A percentile compares a stretch with the other conserved stretches of the same genome.
These are phyloP conservation scores for Dromococcyx pavoninus DNA, from an alignment of 2,797 vertebrate genomes.

Conservation along the genomic window DNA sequence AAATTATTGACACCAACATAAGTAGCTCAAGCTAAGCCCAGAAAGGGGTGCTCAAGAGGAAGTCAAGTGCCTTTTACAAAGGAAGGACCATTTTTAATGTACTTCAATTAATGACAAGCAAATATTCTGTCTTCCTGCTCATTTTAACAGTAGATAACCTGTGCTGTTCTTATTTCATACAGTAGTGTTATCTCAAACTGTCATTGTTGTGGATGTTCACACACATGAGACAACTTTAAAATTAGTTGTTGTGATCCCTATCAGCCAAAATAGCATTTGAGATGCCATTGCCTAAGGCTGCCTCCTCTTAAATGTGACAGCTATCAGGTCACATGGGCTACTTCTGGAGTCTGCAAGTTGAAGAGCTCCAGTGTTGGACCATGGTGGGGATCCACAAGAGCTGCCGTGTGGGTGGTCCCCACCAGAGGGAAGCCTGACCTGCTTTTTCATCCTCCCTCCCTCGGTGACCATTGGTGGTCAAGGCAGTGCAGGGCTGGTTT, in stretches of 20 bases:
- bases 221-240: not conserved
- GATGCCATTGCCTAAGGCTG: not conserved
- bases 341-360: not conserved
- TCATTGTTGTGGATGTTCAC: not conserved
- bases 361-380: not conserved
- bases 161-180: not conserved
- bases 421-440: not conserved
- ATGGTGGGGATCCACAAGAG: not conserved
- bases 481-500: not conserved
- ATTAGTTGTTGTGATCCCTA: not conserved
- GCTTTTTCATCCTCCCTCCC: not conserved
- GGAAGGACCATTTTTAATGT: not conserved
- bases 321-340: not conserved
- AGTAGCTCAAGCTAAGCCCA: not conserved
- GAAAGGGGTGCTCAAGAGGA: not conserved
- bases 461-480: accelerated
- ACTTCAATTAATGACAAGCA: not conserved
- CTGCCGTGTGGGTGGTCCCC: not conserved
- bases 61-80: not conserved
- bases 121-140: not conserved
- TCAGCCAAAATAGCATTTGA: not conserved
- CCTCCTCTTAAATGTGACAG: not conserved
- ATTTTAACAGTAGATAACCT: not conserved
- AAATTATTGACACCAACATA: no score
- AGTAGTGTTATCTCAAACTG: not conserved